phyloP scores from a whole-genome alignment of 1,140 invertebrate genomes.

The Drosophila trapezifrons region DNA sequence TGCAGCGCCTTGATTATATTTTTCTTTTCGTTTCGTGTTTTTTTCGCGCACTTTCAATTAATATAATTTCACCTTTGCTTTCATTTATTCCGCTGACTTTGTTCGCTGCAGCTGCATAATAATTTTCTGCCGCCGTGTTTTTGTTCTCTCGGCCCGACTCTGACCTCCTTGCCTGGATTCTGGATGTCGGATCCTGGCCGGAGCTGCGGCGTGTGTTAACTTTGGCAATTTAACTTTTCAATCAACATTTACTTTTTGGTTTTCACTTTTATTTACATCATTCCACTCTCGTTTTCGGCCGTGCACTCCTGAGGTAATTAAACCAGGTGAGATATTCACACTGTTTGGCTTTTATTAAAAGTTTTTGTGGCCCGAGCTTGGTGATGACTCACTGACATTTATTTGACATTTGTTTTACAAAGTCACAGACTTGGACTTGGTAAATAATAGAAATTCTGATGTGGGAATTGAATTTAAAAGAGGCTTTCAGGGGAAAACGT shows the following conservation, averaged over 20 bases:
- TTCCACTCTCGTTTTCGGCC: slow-evolving; percentile 30
- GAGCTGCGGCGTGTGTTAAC: slow-evolving; percentile 58
- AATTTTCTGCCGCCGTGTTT: slow-evolving; percentile 47
- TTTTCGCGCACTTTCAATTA: slow-evolving; percentile 63
- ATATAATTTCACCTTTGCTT: slow-evolving; percentile 68
- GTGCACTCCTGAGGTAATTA: slow-evolving; percentile 60
- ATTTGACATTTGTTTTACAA: slow-evolving; percentile 12
- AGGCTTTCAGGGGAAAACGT: background rate
- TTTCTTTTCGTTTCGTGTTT: slow-evolving; percentile 22
- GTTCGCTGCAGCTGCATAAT: slow-evolving; percentile 63
- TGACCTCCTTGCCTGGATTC: slow-evolving; percentile 23
- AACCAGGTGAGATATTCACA: slow-evolving; percentile 54
- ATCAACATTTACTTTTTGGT: slow-evolving; percentile 78
- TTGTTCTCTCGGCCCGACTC: slow-evolving; percentile 21
- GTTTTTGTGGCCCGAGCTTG: slow-evolving; percentile 29
- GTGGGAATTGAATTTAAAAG: background rate
- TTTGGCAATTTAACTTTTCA: slow-evolving; percentile 81
- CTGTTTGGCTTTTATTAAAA: slow-evolving; percentile 65
- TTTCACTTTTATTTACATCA: slow-evolving; percentile 73
- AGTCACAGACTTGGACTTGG: background rate
- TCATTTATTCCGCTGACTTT: slow-evolving; percentile 50
- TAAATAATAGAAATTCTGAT: background rate
- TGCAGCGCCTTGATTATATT: slow-evolving; percentile 33
- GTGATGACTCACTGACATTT: slow-evolving; percentile 24
- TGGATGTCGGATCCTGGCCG: background rate